Conservation (phyloP, 1,140 invertebrate genomes). For the Cherax quadricarinatus region DNA sequence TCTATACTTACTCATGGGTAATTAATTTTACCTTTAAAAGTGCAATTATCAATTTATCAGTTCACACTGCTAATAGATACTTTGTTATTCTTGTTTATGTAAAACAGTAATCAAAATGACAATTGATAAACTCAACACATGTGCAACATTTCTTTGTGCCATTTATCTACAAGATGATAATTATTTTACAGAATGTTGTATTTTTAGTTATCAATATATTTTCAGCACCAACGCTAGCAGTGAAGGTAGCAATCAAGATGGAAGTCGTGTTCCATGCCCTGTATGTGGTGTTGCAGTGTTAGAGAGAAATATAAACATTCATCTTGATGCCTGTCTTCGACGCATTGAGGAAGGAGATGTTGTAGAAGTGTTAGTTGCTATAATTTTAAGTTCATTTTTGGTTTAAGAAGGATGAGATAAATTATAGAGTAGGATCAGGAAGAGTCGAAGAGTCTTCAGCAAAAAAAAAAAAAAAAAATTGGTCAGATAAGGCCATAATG, state of each 20-base stretch:
- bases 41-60: neutral
- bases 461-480: too few species aligned
- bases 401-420: too few species aligned
- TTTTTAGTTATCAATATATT: neutral
- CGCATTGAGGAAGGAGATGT: neutral
- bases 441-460: too few species aligned
- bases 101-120: neutral
- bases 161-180: too few species aligned
- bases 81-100: neutral
- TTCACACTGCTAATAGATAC: neutral
- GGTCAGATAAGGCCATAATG: too few species aligned
- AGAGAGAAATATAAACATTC: conserved; percentile 39
- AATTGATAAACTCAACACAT: too few species aligned
- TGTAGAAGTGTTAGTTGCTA: conserved; percentile 15
- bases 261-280: conserved; percentile 8
- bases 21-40: neutral
- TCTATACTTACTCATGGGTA: neutral
- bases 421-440: too few species aligned
- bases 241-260: neutral
- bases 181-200: too few species aligned
- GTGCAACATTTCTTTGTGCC: too few species aligned
- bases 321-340: conserved; percentile 51
- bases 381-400: too few species aligned
- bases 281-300: conserved; percentile 37
- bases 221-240: neutral